phyloP scores from a whole-genome alignment of 2,888 invertebrate genomes.

The Mechanitis mazaeus region DNA sequence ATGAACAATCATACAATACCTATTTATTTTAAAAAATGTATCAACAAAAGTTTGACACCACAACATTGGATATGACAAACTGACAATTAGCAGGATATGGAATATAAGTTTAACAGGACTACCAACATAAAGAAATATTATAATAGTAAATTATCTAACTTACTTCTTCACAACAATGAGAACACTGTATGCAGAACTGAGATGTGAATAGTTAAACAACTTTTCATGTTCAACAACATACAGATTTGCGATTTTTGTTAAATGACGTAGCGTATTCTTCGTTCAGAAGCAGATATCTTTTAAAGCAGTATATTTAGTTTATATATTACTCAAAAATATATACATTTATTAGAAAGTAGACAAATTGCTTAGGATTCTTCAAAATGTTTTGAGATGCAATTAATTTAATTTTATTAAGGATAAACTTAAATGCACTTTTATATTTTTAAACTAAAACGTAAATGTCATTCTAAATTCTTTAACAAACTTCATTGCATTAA shows the following conservation, averaged over 20 bases:
- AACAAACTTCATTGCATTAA: conserved; percentile 17
- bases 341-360: no score
- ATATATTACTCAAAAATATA: no score
- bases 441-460: background rate
- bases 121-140: background rate
- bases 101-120: conserved; percentile 12
- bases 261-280: no score
- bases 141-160: background rate
- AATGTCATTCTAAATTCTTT: conserved; percentile 6
- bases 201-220: background rate
- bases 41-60: conserved; percentile 72
- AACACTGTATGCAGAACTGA: background rate
- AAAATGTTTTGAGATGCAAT: no score
- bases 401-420: background rate
- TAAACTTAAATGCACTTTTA: background rate
- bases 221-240: no score
- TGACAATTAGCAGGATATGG: conserved; percentile 49
- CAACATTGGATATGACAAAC: conserved; percentile 47
- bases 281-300: no score
- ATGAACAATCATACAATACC: conserved; percentile 43
- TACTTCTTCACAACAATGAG: background rate
- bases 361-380: no score
- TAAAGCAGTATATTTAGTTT: no score
- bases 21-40: conserved; percentile 54
- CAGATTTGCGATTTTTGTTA: no score